Conservation (phyloP, 53 echinoderm and acorn worm genomes). For the Apostichopus leukothele region DNA sequence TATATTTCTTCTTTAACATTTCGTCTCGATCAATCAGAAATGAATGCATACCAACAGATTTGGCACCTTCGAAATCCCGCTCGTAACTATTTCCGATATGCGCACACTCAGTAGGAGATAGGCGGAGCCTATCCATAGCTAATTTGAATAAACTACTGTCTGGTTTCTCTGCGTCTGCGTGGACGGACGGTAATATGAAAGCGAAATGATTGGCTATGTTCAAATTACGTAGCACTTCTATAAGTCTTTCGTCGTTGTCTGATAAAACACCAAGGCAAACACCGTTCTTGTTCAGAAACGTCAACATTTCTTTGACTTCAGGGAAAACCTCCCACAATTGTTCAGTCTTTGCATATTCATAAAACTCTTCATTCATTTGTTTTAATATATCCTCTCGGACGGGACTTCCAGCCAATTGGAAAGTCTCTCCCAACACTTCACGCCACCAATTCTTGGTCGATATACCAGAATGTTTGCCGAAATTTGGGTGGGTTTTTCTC, state of each 20-base stretch:
- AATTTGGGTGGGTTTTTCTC: constrained; percentile 69
- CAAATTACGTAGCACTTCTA: constrained; percentile 55
- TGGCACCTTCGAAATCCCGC: constrained; percentile 72
- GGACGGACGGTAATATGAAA: constrained; percentile 73
- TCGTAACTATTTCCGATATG: constrained; percentile 82
- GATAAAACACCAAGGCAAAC: constrained; percentile 80
- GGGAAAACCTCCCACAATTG: constrained; percentile 76
- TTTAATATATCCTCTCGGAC: constrained; percentile 38
- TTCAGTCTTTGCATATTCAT: constrained; percentile 60
- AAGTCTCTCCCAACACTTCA: constrained; percentile 69
- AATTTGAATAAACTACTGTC: constrained; percentile 68
- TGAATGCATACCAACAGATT: constrained; percentile 73
- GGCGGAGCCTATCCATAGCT: constrained; percentile 67
- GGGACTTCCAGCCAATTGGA: constrained; percentile 55
- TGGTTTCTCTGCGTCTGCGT: constrained; percentile 66
- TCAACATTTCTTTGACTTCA: constrained; percentile 82
- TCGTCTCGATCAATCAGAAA: constrained; percentile 73
- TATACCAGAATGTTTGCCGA: constrained; percentile 58
- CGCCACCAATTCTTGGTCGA: constrained; percentile 80
- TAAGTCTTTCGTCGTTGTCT: constrained; percentile 76
- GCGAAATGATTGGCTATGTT: constrained; percentile 76
- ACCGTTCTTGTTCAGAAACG: constrained; percentile 74
- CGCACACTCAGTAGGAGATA: constrained; percentile 59
- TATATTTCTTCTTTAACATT: constrained; percentile 18
- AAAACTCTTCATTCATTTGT: constrained; percentile 68